Evolutionary conservation across 2,888 invertebrate genomes (phyloP).

Genomic region (Drosophila eohydei): DNA sequence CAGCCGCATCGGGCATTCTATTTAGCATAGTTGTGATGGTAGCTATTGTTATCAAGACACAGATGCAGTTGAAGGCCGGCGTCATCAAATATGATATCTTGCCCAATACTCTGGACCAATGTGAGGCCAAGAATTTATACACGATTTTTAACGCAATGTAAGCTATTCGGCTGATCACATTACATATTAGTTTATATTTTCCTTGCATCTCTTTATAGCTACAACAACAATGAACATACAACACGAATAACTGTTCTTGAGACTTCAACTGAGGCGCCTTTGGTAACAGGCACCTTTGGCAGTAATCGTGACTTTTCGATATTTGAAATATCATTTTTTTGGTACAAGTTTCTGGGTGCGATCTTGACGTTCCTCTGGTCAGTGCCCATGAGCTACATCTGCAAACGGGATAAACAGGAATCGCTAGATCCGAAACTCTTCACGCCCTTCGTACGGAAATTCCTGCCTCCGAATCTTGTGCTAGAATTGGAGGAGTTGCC

Average conservation of each 20-base stretch:
- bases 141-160: slow-evolving; percentile 64
- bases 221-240: slow-evolving; percentile 33
- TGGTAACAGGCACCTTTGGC: slow-evolving; percentile 55
- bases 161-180: slow-evolving; percentile 20
- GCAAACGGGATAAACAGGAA: slow-evolving; percentile 77
- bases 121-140: slow-evolving; percentile 63
- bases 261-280: not conserved
- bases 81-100: slow-evolving; percentile 72
- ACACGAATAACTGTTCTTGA: not conserved
- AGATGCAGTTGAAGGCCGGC: slow-evolving; percentile 70
- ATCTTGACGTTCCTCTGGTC: slow-evolving; percentile 86
- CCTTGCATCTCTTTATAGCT: not conserved
- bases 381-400: slow-evolving; percentile 86
- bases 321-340: slow-evolving; percentile 87
- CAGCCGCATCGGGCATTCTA: slow-evolving; percentile 73
- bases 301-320: slow-evolving; percentile 84
- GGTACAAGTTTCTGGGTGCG: slow-evolving; percentile 87
- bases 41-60: slow-evolving; percentile 77
- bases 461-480: slow-evolving; percentile 30
- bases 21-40: slow-evolving; percentile 74
- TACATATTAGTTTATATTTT: not conserved
- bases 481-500: slow-evolving; percentile 63
- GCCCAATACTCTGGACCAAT: slow-evolving; percentile 76
- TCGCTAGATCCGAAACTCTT: slow-evolving; percentile 74
- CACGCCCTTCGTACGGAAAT: slow-evolving; percentile 75